Evolutionary conservation across 2,797 vertebrate genomes (phyloP), one percentile per base, ranked within the genome.

Genomic region (Gallinago solitaria): DNA sequence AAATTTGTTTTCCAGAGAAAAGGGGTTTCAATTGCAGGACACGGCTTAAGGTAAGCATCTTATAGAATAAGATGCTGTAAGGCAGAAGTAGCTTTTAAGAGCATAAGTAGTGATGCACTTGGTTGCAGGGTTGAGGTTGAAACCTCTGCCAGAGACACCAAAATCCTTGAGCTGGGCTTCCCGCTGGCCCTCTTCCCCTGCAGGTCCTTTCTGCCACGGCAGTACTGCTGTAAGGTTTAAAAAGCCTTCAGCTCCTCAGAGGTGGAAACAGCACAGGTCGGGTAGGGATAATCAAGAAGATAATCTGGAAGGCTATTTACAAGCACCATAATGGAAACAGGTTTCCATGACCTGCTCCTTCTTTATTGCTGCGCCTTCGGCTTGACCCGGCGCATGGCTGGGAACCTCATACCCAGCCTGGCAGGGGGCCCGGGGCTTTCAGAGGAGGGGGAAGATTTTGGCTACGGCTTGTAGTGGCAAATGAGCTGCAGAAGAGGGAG

Each of bases 401-500:
- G 70, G 73, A 87, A 48, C 54, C 6, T 50, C 7, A 3, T 15
- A 32, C 67, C 39, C 59, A 54, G 25, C 8, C 64, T 88, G 77
- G 79, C 70, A 70, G 35, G 27, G 41, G 54, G 54, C 59, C 63
- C 14, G 2, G 51, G 61, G 8, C 12, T 63, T 27, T 41, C 2
- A 5, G 69, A 60, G 50, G 17, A 85, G 64, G 57, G 35, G 59
- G 35, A 69, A 54, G 16, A 6, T 37, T 84, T 82, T 63, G 83
- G 43, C 80, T 82, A 4, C 35, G 45, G 74, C 89, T 63, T 96
- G 95, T 83, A 95, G 92, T 96, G 90, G 83, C 93, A 87, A 94
- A 87, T 47, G 73, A 54, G 75, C 69, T 92, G 93, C 96, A 95
- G 95, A 89, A 93, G 88, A 57, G 91, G 92, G 95, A 93, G 85